These are phyloP conservation scores for Pluvialis apricaria DNA, from an alignment of 2,113 vertebrate genomes.

Conservation along the genomic window DNA sequence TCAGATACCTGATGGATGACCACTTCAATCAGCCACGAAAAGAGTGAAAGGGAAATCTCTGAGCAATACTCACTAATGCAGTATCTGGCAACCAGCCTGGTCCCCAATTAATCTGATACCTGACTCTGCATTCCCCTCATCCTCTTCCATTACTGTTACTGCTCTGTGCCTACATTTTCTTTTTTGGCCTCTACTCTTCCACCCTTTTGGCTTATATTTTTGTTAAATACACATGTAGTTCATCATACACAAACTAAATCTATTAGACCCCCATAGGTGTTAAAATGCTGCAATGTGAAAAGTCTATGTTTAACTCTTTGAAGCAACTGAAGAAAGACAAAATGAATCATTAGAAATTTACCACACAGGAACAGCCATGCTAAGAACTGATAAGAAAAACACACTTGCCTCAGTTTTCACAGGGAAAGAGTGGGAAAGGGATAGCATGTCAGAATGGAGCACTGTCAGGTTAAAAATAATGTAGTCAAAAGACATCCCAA, in stretches of 20 bases:
- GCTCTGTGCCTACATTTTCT: constrained; percentile 12
- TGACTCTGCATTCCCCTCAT: not conserved
- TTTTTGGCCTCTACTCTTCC: not conserved
- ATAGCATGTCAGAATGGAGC: not conserved
- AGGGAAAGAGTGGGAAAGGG: not conserved
- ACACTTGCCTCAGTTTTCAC: not conserved
- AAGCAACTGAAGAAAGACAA: not conserved
- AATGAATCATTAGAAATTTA: not conserved
- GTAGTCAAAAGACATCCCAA: not conserved
- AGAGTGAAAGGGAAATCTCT: constrained; percentile 60
- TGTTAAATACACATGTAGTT: not conserved
- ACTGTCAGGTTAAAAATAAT: not conserved
- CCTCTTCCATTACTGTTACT: not conserved
- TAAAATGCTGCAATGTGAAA: not conserved
- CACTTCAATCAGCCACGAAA: constrained; percentile 48
- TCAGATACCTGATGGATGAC: constrained; percentile 42
- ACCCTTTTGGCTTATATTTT: not conserved
- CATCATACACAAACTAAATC: not conserved
- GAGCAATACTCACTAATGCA: constrained; percentile 60
- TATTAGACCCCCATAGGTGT: not conserved
- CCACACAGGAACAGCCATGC: not conserved
- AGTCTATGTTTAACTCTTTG: not conserved
- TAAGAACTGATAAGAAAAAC: constrained; percentile 12
- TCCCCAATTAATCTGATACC: constrained; percentile 71
- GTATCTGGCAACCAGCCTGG: constrained; percentile 76